These are phyloP conservation scores for Exephanes ischioxanthus DNA, from an alignment of 2,888 invertebrate genomes.

Conservation along the genomic window DNA sequence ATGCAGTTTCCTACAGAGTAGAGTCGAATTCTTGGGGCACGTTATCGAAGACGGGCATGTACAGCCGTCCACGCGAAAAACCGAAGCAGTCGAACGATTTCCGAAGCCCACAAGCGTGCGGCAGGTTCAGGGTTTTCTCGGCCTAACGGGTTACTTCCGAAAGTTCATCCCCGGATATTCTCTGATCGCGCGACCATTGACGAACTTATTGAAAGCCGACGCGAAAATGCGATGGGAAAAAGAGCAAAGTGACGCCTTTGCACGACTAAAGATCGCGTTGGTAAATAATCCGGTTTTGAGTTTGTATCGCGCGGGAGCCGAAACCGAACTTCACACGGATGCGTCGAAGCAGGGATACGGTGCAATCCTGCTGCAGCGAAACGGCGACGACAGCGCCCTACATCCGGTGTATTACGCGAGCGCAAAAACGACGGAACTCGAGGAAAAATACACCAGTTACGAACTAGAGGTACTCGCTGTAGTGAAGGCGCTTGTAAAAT, in stretches of 20 bases:
- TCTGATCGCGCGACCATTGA: conserved; percentile 23
- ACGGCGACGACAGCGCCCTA: conserved; percentile 53
- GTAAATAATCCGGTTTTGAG: conserved; percentile 54
- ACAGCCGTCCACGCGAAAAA: conserved; percentile 55
- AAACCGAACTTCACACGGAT: conserved; percentile 61
- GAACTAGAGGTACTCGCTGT: conserved; percentile 67
- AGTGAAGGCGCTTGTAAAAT: conserved; percentile 61
- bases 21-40: conserved; percentile 38
- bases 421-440: conserved; percentile 58
- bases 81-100: conserved; percentile 64
- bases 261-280: conserved; percentile 23
- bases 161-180: conserved; percentile 60
- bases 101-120: conserved; percentile 48
- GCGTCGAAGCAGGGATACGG: conserved; percentile 61
- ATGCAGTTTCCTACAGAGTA: conserved; percentile 37
- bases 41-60: conserved; percentile 15
- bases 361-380: conserved; percentile 69
- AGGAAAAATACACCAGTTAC: conserved; percentile 61
- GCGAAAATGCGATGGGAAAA: not conserved
- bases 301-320: conserved; percentile 58
- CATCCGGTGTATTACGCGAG: conserved; percentile 53
- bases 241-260: conserved; percentile 18
- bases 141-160: conserved; percentile 68
- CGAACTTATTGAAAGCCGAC: not conserved
- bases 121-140: conserved; percentile 65